A percentile compares a stretch with the other conserved stretches of the same genome.
phyloP scores from a whole-genome alignment of 2,797 vertebrate genomes.

The Enteromius thamalakanensis region DNA sequence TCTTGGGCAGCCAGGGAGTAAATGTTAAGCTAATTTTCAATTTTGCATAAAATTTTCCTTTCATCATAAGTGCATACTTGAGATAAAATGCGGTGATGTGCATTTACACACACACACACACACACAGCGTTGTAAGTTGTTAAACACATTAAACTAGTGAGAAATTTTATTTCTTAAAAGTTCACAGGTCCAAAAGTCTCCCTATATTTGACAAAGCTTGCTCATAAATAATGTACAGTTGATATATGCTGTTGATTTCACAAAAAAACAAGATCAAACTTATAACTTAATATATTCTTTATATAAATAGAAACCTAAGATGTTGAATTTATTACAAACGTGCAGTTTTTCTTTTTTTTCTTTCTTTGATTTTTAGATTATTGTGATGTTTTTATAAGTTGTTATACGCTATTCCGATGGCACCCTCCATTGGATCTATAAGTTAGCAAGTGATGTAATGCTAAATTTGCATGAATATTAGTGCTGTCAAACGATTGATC shows the following conservation, averaged over 20 bases:
- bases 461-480: neutral
- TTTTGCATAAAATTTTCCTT: too few species aligned
- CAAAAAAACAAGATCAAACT: neutral
- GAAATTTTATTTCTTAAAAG: neutral
- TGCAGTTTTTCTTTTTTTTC: neutral
- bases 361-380: neutral
- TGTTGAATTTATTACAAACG: neutral
- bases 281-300: neutral
- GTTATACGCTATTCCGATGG: neutral
- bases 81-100: too few species aligned
- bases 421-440: neutral
- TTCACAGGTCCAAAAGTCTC: neutral
- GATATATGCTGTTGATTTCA: neutral
- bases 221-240: neutral
- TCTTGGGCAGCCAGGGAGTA: too few species aligned
- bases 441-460: neutral
- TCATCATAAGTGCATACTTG: too few species aligned
- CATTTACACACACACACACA: too few species aligned
- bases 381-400: neutral
- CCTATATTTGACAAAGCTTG: neutral
- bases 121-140: too few species aligned
- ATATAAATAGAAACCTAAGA: neutral
- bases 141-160: neutral
- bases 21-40: too few species aligned
- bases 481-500: neutral